Base-by-base conservation (phyloP, 2,888 invertebrate species). In the Apotomis turbidana region DNA sequence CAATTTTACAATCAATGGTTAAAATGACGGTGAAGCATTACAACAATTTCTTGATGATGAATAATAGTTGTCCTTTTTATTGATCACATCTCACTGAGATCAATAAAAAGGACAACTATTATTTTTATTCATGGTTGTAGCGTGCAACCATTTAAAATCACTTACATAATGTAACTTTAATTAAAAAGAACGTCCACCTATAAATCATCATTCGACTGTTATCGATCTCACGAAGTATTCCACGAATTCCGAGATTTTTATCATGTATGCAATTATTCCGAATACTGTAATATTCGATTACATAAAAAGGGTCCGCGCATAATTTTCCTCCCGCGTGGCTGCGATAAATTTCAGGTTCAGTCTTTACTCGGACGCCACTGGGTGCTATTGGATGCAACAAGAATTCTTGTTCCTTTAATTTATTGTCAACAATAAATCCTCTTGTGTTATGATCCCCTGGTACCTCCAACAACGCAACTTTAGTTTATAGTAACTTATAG, bases 211-310 rank as follows among this genome's bases (percentile, higher is more conserved):
- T 59, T 54, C 63, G 5, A 6, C 59, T 57, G 68, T 68, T 72
- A 68, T 59, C 58, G 68, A 68, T 57, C 52, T 67, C 73, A 49
- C 73, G 68, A 63, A 69, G 74, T 69, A 71, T 73, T 74, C 76
- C 70, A 59, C 72, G 74, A 74, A 72, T 73, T 74, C 60, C 68
- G 62, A 68, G 76, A 76, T 78, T 64, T 71, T 73, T 76, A 78
- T 77, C 78, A 59, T 13, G 57, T 38, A 63, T 44, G 71, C 74
- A 73, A 76, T 76, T 76, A 76, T 74, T 74, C 70, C 72, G 71
- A 73, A 73, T 74, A 68, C 70, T 41, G 71, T 74, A 75, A 75
- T 68, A 69, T 59, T 70, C 71, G 69, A 60, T 74, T 76, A 69
- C 74, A 66, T 75, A 77, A 75, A 74, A 69, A 60, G 73, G 51